A percentile compares a stretch with the other conserved stretches of the same genome.
Conservation (phyloP, 2,113 vertebrate genomes). For the Gallinago jamesoni region DNA sequence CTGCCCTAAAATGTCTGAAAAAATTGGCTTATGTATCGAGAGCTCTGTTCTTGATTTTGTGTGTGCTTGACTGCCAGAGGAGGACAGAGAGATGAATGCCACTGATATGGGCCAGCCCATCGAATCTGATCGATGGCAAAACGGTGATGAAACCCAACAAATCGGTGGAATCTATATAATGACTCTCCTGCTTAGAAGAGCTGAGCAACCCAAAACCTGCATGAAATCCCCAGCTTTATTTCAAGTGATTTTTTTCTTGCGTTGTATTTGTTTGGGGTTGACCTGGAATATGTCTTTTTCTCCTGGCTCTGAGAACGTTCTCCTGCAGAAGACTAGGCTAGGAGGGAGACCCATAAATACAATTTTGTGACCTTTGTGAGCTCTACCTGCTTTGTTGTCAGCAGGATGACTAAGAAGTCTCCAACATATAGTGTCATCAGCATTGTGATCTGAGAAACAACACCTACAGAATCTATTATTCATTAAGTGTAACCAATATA, state of each 20-base stretch:
- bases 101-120: neutral
- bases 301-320: neutral
- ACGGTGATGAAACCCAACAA: neutral
- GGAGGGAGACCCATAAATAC: neutral
- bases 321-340: neutral
- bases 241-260: neutral
- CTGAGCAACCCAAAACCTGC: neutral
- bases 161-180: neutral
- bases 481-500: slow-evolving; percentile 99
- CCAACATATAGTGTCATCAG: slow-evolving; percentile 85
- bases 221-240: neutral
- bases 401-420: slow-evolving; percentile 77
- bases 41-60: neutral
- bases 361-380: slow-evolving; percentile 9
- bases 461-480: slow-evolving; percentile 99
- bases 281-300: neutral
- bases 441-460: slow-evolving; percentile 90
- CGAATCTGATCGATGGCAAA: neutral
- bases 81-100: neutral
- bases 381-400: slow-evolving; percentile 76
- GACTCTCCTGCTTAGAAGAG: neutral
- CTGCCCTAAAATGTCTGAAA: neutral
- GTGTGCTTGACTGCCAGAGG: neutral
- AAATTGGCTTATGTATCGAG: neutral
- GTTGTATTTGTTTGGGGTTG: neutral